A percentile compares a stretch with the other conserved stretches of the same genome.
These are phyloP conservation scores for Scaeva pyrastri DNA, from an alignment of 2,888 invertebrate genomes.

Conservation along the genomic window DNA sequence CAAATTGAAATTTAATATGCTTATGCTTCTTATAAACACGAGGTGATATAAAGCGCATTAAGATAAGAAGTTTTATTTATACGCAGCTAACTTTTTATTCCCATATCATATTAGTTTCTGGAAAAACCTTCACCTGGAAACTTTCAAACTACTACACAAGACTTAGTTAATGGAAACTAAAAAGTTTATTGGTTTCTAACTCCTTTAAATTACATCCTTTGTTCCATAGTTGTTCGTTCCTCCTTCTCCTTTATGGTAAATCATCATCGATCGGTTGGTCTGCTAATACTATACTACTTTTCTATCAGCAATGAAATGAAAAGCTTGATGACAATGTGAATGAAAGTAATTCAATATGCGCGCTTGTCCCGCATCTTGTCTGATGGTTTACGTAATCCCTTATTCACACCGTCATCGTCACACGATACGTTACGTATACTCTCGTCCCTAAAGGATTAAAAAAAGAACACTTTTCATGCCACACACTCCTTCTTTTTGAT, in stretches of 20 bases:
- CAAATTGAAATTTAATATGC: slow-evolving; percentile 15
- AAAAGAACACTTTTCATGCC: slow-evolving; percentile 2
- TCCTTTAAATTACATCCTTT: background rate
- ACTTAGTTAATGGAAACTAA: slow-evolving; percentile 10
- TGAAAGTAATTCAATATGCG: slow-evolving; percentile 61
- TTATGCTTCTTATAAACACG: background rate
- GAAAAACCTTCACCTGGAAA: background rate
- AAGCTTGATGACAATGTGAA: slow-evolving; percentile 37
- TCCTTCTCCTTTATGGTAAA: no score
- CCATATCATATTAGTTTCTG: slow-evolving; percentile 2
- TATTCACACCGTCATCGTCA: no score
- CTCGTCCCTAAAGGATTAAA: slow-evolving; percentile 66
- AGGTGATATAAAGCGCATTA: slow-evolving; percentile 15
- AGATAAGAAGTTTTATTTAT: background rate
- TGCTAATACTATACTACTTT: no score
- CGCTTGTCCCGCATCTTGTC: slow-evolving; percentile 57
- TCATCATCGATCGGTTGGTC: background rate
- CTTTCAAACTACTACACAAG: slow-evolving; percentile 2
- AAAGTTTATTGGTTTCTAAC: slow-evolving; percentile 18
- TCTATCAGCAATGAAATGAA: background rate
- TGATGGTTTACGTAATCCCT: slow-evolving; percentile 50
- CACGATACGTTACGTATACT: no score
- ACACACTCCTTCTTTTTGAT: slow-evolving; percentile 52
- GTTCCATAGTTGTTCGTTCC: background rate
- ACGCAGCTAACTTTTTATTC: slow-evolving; percentile 7